Evolutionary conservation across 2,888 invertebrate genomes (phyloP).

Genomic region (Cerastoderma edule): DNA sequence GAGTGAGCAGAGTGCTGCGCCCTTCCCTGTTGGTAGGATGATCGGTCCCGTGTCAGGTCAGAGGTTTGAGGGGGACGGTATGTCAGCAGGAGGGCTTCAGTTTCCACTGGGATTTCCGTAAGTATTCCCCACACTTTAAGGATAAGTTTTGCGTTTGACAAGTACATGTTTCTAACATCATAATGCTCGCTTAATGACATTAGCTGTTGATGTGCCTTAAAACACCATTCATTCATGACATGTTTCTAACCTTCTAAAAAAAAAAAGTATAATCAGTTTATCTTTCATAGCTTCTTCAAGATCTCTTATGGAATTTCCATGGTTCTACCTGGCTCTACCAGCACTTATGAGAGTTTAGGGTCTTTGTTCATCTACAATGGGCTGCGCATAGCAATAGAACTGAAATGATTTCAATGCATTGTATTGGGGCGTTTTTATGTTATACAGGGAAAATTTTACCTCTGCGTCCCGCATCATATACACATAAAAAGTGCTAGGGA

Average conservation of each 20-base stretch:
- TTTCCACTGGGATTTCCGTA: slow-evolving; percentile 60
- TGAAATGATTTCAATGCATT: too few species aligned
- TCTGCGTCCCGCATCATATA: too few species aligned
- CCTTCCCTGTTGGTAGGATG: slow-evolving; percentile 42
- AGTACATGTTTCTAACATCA: background rate
- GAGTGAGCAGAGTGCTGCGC: slow-evolving; percentile 31
- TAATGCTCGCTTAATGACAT: background rate
- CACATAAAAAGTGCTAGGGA: too few species aligned
- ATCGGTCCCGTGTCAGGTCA: slow-evolving; percentile 45
- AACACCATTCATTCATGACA: background rate
- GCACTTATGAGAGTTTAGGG: too few species aligned
- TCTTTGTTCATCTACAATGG: too few species aligned
- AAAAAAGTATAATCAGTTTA: background rate
- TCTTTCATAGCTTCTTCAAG: background rate
- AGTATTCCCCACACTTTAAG: slow-evolving; percentile 17
- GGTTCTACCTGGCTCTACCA: too few species aligned
- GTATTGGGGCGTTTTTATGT: too few species aligned
- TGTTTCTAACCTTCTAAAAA: background rate
- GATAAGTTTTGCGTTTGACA: background rate
- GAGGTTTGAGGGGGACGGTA: slow-evolving; percentile 55
- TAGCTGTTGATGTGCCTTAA: background rate
- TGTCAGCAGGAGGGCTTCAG: slow-evolving; percentile 49
- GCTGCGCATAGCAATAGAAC: too few species aligned
- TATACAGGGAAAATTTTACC: too few species aligned
- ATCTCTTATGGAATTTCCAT: too few species aligned